These are phyloP conservation scores for Erpornis zantholeuca DNA, from an alignment of 2,113 vertebrate species.

Conservation along the genomic window DNA sequence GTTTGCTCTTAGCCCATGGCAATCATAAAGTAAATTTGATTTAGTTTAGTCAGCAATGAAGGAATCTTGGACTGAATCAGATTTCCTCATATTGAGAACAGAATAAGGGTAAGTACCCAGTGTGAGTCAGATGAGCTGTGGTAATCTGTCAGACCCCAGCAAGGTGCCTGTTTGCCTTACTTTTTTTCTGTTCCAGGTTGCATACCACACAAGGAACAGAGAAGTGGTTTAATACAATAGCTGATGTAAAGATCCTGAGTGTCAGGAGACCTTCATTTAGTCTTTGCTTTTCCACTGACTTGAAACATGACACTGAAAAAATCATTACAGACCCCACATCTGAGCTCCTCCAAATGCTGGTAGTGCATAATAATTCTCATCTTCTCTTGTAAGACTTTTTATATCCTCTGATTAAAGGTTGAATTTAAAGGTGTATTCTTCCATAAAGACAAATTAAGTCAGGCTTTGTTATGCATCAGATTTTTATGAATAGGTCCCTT, in stretches of 20 bases:
- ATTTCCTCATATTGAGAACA: background rate
- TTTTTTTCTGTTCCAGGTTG: background rate
- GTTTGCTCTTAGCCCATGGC: background rate
- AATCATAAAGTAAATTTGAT: background rate
- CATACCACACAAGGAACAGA: background rate
- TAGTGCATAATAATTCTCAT: background rate
- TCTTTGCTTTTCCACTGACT: background rate
- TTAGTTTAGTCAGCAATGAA: background rate
- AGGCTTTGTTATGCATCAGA: background rate
- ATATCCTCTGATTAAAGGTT: background rate
- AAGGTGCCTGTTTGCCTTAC: background rate
- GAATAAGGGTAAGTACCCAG: background rate
- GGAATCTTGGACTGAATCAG: background rate
- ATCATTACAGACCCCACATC: background rate
- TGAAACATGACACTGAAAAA: background rate
- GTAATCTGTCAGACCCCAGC: background rate
- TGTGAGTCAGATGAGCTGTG: rapidly evolving
- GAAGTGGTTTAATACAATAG: background rate
- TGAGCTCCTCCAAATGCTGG: background rate
- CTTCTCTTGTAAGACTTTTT: background rate
- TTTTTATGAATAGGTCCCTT: background rate
- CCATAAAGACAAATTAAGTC: background rate
- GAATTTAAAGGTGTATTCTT: background rate
- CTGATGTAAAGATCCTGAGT: background rate
- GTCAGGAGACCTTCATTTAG: background rate